Conservation (phyloP, 2,113 vertebrate species). For the Carassius carassius region DNA sequence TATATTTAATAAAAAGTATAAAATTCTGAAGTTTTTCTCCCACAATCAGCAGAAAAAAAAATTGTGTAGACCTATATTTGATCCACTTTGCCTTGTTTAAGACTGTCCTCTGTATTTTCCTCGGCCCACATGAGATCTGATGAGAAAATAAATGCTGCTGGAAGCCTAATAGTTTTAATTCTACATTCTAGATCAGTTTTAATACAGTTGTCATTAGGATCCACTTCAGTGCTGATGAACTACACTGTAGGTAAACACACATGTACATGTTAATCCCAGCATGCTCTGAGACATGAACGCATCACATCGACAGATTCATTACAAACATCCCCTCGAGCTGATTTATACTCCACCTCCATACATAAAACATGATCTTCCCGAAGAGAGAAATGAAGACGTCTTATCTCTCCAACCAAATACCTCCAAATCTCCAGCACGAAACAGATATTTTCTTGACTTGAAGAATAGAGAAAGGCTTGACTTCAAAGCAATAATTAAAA, state of each 20-base stretch:
- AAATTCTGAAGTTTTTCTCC: too few species aligned
- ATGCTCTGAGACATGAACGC: too few species aligned
- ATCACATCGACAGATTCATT: constrained; percentile 17
- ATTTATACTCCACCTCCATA: constrained; percentile 2
- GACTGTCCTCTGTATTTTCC: background rate
- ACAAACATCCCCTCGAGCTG: constrained; percentile 9
- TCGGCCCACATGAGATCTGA: background rate
- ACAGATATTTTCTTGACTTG: background rate
- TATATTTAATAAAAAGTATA: too few species aligned
- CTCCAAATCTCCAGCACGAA: background rate
- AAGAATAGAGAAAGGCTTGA: background rate
- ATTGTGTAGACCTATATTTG: background rate
- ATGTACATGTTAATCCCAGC: background rate
- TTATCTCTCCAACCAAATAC: background rate
- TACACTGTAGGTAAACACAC: background rate
- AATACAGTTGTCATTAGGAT: background rate
- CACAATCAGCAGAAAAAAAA: background rate
- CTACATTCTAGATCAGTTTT: background rate
- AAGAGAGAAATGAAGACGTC: background rate
- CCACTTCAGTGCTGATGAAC: background rate
- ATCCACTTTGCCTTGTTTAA: background rate
- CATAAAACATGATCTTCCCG: constrained; percentile 24
- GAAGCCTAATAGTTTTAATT: background rate
- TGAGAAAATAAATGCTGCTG: background rate
- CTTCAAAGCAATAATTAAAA: background rate